Conservation (phyloP, 1,140 invertebrate species). For the Carcinoscorpius rotundicauda region DNA sequence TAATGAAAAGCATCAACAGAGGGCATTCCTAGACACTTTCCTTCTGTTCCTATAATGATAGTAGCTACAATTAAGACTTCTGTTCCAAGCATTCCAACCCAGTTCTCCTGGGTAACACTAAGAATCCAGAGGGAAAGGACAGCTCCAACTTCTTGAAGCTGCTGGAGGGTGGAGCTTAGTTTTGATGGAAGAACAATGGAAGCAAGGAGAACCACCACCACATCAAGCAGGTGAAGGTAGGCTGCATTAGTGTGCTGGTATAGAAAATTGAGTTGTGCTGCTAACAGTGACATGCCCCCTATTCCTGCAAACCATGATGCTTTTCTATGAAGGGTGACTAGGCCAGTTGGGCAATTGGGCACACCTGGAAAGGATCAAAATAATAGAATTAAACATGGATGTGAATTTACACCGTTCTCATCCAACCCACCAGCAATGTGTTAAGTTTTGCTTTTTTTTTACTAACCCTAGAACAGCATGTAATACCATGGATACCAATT, state of each 20-base stretch:
- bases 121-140: not conserved
- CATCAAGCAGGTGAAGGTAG: not conserved
- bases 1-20: constrained; percentile 6
- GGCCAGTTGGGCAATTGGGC: not conserved
- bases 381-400: not conserved
- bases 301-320: not conserved
- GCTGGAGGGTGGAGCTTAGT: not conserved
- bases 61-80: not conserved
- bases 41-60: constrained; percentile 1
- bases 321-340: not conserved
- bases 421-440: too few relatives aligned
- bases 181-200: not conserved
- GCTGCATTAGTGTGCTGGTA: not conserved
- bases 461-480: too few relatives aligned
- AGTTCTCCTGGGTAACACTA: not conserved
- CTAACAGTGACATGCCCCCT: not conserved
- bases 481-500: too few relatives aligned
- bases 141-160: constrained; percentile 1
- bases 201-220: not conserved
- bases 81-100: not conserved
- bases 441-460: too few relatives aligned
- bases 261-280: not conserved
- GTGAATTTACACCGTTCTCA: too few relatives aligned
- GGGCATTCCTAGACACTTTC: not conserved
- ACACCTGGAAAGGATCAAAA: constrained; percentile 1